phyloP scores from a whole-genome alignment of 2,888 invertebrate genomes.

The Bhutanitis thaidina region DNA sequence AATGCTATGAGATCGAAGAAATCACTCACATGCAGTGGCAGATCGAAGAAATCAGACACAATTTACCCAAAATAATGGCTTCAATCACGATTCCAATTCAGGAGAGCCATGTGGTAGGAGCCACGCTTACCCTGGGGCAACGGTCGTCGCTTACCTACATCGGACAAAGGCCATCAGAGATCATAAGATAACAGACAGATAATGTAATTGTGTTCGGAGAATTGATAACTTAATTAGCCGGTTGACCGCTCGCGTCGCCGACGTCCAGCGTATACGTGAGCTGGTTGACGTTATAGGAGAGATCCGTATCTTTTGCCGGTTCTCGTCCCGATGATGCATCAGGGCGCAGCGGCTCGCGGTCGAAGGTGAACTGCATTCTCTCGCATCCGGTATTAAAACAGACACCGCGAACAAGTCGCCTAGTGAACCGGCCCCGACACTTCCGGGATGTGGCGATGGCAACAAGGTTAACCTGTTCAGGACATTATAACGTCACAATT shows the following conservation, averaged over 20 bases:
- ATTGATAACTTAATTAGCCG: too few relatives aligned
- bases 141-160: too few relatives aligned
- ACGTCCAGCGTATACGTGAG: not conserved
- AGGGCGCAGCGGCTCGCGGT: conserved; percentile 36
- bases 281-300: conserved; percentile 8
- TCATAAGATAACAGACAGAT: too few relatives aligned
- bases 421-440: not conserved
- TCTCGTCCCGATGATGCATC: not conserved
- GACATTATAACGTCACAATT: not conserved
- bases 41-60: too few relatives aligned
- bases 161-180: too few relatives aligned
- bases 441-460: conserved; percentile 6
- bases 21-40: too few relatives aligned
- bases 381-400: conserved; percentile 27
- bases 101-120: too few relatives aligned
- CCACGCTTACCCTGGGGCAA: too few relatives aligned
- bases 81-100: too few relatives aligned
- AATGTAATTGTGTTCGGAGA: too few relatives aligned
- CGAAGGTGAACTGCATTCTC: conserved; percentile 34
- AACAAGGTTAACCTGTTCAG: not conserved
- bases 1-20: too few relatives aligned
- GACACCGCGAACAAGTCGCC: not conserved
- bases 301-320: conserved; percentile 5
- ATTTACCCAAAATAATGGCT: too few relatives aligned
- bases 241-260: not conserved